phyloP scores from a whole-genome alignment of 2,113 vertebrate genomes.

The Micronisus gabar region DNA sequence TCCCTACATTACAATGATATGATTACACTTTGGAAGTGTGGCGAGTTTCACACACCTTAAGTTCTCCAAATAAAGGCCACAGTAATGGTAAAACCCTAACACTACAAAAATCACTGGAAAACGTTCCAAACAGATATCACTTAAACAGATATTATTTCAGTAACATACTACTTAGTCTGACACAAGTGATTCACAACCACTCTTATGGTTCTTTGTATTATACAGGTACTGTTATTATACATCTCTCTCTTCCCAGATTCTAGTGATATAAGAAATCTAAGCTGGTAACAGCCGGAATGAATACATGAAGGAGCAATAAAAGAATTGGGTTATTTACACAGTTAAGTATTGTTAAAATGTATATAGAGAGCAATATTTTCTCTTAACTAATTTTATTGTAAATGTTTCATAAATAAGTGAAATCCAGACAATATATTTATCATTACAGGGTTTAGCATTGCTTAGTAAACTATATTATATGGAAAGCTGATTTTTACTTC shows the following conservation, averaged over 20 bases:
- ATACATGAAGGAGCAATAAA: background rate
- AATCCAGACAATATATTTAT: background rate
- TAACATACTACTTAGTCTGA: background rate
- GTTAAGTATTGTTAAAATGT: background rate
- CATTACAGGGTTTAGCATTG: background rate
- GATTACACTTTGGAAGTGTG: background rate
- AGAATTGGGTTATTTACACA: background rate
- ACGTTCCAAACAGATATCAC: background rate
- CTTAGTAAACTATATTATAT: background rate
- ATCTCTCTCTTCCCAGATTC: background rate
- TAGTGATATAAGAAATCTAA: background rate
- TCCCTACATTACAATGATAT: background rate
- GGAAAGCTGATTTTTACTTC: background rate
- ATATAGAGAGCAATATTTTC: background rate
- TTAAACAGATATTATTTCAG: background rate
- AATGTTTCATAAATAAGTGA: background rate
- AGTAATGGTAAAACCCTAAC: background rate
- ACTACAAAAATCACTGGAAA: background rate
- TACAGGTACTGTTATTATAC: background rate
- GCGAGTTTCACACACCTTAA: background rate
- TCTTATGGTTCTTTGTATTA: background rate
- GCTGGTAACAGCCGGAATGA: background rate
- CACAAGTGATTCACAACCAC: background rate
- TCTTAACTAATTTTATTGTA: conserved; percentile 12
- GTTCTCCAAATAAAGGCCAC: background rate